These are phyloP conservation scores for Chymomyza costata DNA, from an alignment of 1,140 invertebrate genomes.

Conservation along the genomic window DNA sequence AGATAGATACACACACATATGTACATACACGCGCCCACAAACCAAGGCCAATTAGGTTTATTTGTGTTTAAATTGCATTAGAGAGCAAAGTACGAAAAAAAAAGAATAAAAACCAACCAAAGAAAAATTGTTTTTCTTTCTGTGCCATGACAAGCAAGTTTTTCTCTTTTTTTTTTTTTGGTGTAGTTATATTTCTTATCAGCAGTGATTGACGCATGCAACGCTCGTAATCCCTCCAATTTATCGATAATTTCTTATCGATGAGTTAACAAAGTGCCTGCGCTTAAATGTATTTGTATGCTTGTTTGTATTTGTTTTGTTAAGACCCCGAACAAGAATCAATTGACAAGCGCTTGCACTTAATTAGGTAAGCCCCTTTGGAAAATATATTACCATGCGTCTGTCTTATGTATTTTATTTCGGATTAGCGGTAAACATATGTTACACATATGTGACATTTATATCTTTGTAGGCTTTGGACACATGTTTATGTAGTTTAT, in stretches of 20 bases:
- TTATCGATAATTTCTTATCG: conserved; percentile 62
- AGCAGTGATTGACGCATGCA: conserved; percentile 56
- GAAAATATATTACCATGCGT: too few species aligned
- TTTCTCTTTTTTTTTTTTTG: too few species aligned
- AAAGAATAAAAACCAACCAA: conserved; percentile 12
- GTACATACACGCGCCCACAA: conserved; percentile 6
- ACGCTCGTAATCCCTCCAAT: conserved; percentile 38
- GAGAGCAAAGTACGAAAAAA: conserved; percentile 26
- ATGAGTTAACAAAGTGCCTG: conserved; percentile 39
- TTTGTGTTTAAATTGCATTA: conserved; percentile 69
- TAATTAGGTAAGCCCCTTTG: too few species aligned
- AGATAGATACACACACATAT: conserved; percentile 23
- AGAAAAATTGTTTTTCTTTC: too few species aligned
- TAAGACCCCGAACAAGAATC: conserved; percentile 17
- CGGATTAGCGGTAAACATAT: conserved; percentile 3
- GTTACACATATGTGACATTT: conserved; percentile 3
- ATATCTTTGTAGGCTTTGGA: conserved; percentile 3
- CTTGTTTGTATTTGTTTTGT: conserved; percentile 49
- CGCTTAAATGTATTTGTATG: conserved; percentile 56
- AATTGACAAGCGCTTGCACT: conserved; percentile 37
- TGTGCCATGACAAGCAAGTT: too few species aligned
- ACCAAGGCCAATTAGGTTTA: conserved; percentile 53
- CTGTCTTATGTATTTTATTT: too few species aligned
- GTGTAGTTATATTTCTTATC: conserved; percentile 19
- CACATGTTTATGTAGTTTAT: conserved; percentile 17